Conservation (phyloP, 1,140 invertebrate genomes). For the roundworm (Caenorhabditis elegans) region WBcel235 BX284604.4:12503501-12504000, state of each 20-base stretch:
- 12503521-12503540: not conserved
- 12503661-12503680: too few species aligned
- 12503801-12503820: not conserved
- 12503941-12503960: not conserved
- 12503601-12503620: not conserved
- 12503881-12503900: not conserved
- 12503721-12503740: not conserved
- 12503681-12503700: not conserved
- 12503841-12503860: not conserved
- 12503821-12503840: not conserved
- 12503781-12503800: not conserved
- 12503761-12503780: not conserved
- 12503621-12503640: not conserved
- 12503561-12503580: not conserved
- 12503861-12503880: not conserved
- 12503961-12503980: not conserved
- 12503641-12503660: not conserved
- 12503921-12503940: not conserved
- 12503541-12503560: not conserved
- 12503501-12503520: not conserved
- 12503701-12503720: not conserved
- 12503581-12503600: not conserved
- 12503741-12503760: not conserved
- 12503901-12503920: not conserved
- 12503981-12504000: not conserved